A percentile compares a stretch with the other conserved stretches of the same genome.
These are phyloP conservation scores for Perca flavescens DNA, from an alignment of 2,113 vertebrate genomes.

Conservation along the genomic window DNA sequence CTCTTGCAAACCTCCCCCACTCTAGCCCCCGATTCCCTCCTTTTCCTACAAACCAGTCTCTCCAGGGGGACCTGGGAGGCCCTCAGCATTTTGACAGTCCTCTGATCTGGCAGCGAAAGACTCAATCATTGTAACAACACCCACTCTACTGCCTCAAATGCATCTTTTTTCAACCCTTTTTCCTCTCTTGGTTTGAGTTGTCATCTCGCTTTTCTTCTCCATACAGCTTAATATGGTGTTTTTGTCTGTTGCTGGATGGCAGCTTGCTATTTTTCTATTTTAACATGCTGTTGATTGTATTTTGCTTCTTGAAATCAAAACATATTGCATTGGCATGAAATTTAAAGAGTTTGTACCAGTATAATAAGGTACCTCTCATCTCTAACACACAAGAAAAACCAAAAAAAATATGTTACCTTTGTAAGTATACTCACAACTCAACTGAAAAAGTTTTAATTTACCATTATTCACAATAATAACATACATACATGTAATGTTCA, in stretches of 20 bases:
- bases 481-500: background rate
- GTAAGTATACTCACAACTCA: too few species aligned
- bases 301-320: constrained; percentile 7
- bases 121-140: constrained; percentile 77
- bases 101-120: constrained; percentile 79
- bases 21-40: constrained; percentile 25
- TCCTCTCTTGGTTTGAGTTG: constrained; percentile 52
- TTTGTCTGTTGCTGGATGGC: constrained; percentile 19
- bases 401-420: background rate
- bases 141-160: constrained; percentile 66
- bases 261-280: constrained; percentile 27
- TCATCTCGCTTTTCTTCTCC: constrained; percentile 48
- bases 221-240: constrained; percentile 12
- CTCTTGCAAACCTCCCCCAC: constrained; percentile 41
- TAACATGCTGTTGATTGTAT: background rate
- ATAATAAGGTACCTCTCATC: background rate
- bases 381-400: background rate
- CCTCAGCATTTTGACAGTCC: constrained; percentile 71
- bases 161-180: constrained; percentile 44
- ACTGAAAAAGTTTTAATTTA: too few species aligned
- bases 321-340: background rate
- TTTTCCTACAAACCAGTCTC: constrained; percentile 63
- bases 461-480: background rate
- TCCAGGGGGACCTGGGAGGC: constrained; percentile 68
- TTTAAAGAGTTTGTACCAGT: background rate